Evolutionary conservation across 2,888 invertebrate genomes (phyloP), one percentile per base, ranked within the genome.

Genomic region (Trissolcus brochymenae): DNA sequence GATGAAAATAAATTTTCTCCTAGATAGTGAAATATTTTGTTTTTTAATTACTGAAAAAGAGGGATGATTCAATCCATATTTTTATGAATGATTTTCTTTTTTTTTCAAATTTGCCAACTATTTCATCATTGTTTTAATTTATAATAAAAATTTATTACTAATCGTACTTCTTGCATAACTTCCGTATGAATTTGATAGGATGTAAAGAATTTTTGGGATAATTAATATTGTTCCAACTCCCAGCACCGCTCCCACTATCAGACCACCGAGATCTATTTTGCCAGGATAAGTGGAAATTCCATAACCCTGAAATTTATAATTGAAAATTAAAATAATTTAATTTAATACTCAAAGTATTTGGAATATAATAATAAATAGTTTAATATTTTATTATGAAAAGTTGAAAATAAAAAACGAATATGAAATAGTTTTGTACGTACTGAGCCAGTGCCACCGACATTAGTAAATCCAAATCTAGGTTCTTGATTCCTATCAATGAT

Each of bases 221-320:
- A 96, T 92, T 16, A 96, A 90, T 71, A 96, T 93, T 0, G 95
- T 95, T 13, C 95, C 95, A 59, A 96, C 92, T 0, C 96, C 96
- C 54, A 96, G 91, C 1, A 95, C 91, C 1, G 95, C 95, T 0
- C 96, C 96, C 21, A 96, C 90, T 6, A 95, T 92, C 7, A 96
- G 93, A 0, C 95, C 96, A 6, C 95, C 96, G 0, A 96, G 90
- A 84, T 96, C 96, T 61, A 96, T 92, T 90, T 95, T 95, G 74
- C 94, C 90, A 0, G 95, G 95, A 81, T 95, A 94, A 13, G 93
- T 89, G 0, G 94, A 93, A 11, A 91, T 88, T 83, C 90, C 90
- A 79, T 87, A 88, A 6, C 87, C 84, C 85, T 88, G 57, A 29
- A 50, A 70, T 57, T 59, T 6, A 57, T 13, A 11, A 50, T 43